phyloP scores from a whole-genome alignment of 2,113 vertebrate genomes.

The Notiomystis cincta region DNA sequence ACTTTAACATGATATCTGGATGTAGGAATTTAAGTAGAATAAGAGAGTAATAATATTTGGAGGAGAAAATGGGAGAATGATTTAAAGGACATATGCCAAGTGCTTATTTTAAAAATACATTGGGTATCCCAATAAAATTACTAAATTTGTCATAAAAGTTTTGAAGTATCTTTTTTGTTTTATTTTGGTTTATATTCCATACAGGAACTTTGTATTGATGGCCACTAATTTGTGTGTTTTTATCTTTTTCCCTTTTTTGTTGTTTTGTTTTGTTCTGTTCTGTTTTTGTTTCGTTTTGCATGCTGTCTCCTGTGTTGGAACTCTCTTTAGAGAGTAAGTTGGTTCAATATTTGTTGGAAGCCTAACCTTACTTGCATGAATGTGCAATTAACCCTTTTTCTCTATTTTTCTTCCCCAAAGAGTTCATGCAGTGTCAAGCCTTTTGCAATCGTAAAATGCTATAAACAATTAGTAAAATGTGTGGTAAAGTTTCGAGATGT shows the following conservation, averaged over 20 bases:
- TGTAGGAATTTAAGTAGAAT: neutral
- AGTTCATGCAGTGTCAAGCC: constrained; percentile 76
- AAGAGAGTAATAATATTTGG: neutral
- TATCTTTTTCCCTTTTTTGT: constrained; percentile 74
- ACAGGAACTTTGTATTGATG: constrained; percentile 76
- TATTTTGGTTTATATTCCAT: constrained; percentile 66
- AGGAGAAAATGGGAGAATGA: neutral
- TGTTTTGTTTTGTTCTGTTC: constrained; percentile 60
- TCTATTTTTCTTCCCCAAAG: constrained; percentile 71
- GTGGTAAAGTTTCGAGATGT: constrained; percentile 73
- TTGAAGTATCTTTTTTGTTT: constrained; percentile 66
- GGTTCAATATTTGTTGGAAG: constrained; percentile 78
- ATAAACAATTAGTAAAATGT: constrained; percentile 64
- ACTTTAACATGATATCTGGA: neutral
- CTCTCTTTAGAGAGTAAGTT: constrained; percentile 99
- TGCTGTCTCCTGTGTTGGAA: constrained; percentile 89
- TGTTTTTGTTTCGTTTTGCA: constrained; percentile 76
- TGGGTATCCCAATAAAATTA: constrained; percentile 37
- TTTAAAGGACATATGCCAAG: neutral
- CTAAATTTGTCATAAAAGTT: constrained; percentile 53
- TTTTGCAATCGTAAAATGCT: constrained; percentile 75
- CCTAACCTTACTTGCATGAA: constrained; percentile 79
- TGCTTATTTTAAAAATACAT: constrained; percentile 8
- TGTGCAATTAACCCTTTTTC: constrained; percentile 80
- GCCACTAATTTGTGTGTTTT: constrained; percentile 86